Base-by-base conservation (phyloP, 1,140 invertebrate species). In the Drosophila pseudoobscura region DNA sequence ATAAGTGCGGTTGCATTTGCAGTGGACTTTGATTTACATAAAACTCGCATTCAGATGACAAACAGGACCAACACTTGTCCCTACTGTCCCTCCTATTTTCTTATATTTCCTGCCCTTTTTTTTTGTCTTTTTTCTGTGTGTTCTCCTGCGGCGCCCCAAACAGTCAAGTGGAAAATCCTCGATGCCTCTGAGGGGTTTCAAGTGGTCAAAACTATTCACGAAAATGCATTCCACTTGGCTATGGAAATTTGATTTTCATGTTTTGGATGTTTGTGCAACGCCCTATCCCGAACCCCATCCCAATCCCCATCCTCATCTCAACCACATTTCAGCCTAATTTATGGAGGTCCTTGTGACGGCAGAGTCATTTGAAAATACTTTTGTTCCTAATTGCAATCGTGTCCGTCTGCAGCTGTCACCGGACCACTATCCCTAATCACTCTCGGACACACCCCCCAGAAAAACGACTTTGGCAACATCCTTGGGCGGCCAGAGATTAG, bases 231-330 rank as follows among this genome's bases (percentile, higher is more conserved):
- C 11, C 50, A 20, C 5, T 43, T 11, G 57, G 13, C 29, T 49
- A 26, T 44, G 59, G 82, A 87, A 87, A 88, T 87, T 88, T 88
- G 83, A 87, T 88, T 87, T 87, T 75, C 84, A 76, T 87, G 83
- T 87, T 87, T 87, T 87, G 78, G 79, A 87, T 88, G 83, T 75
- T 78, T 78, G 15, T 63, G 75, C 54, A 43, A 61, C 83, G 75
- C 78, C 82, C 49, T 20, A 26, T 39, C 47, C 9, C 20, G 20
- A 20, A 1, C 35, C 35, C 9, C 1, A 3, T 11, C 35, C 11
- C 35, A 4, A 3, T 3, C 9, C 31, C 31, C 8, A 1, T 8
- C 29, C 29, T 24, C 35, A 45, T 5, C 8, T 8, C 29, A 8
- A 7, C 1, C 29, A 31, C 7, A 24, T 53, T 41, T 8, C n/a